Base-by-base conservation (phyloP, 1,140 invertebrate genomes). In the Lysiphlebus fabarum region DNA sequence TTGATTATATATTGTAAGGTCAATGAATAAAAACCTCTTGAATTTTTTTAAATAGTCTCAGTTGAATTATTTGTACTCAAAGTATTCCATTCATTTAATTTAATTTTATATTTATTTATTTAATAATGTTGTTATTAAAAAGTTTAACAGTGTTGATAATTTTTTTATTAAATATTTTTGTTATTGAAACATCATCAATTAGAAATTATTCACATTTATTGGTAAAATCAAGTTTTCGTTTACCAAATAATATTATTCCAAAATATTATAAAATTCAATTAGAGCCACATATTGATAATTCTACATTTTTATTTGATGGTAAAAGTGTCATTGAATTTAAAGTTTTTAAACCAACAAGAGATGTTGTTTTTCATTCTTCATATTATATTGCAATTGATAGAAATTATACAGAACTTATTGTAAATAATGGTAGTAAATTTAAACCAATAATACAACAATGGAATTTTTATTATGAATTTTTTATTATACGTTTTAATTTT, bases 221-320 rank as follows among this genome's bases (percentile, higher is more conserved):
- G 5, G 38, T 40, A 11, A 40, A 40, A 11, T 2, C 38, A 45
- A 34, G 49, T 0, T 64, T 61, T 45, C 62, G 62, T 44, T 43
- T 64, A 10, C 62, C 62, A n/a, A 48, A 59, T 34, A 59, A 61
- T 26, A 59, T 56, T 33, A 34, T 40, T n/a, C 62, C 64, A n/a
- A 34, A 40, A 12, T n/a, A 50, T 0, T 67, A 67, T 33, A 55
- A 12, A 9, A 55, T 67, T n/a, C 42, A 45, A 1, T 41, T 67
- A 4, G 59, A 56, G n/a, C 63, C 63, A 10, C 47, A 62, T 36
- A 56, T 66, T 50, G 53, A 47, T 5, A 53, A 57, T 7, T 38
- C 36, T 36, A 10, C 48, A 36, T 67, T 67, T 12, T 64, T 64
- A 11, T 67, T 65, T 41, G 43, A 48, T 8, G 66, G 65, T 11